Percentiles rank a stretch among this genome's conserved stretches.
Conservation (phyloP, 2,113 vertebrate genomes). For the Hymenochirus boettgeri region DNA sequence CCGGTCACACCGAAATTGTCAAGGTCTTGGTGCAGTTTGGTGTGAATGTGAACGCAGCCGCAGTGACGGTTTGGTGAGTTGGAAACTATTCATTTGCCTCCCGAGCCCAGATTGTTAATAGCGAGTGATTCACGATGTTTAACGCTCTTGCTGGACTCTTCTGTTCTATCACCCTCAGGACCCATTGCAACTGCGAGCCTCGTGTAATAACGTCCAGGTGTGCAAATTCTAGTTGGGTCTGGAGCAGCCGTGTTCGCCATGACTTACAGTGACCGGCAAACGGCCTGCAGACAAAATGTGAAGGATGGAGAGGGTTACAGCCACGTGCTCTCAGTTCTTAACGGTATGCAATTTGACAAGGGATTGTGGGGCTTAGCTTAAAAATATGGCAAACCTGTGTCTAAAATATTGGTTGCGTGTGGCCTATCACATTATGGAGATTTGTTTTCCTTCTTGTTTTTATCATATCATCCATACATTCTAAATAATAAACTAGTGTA, state of each 20-base stretch:
- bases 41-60: constrained; percentile 92
- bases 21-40: constrained; percentile 97
- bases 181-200: constrained; percentile 94
- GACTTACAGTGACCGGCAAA: constrained; percentile 97
- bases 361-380: no score
- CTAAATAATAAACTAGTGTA: no score
- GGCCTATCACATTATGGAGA: no score
- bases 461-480: no score
- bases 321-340: constrained; percentile 94
- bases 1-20: constrained; percentile 91
- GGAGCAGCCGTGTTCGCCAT: constrained; percentile 93
- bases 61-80: constrained; percentile 93
- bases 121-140: no score
- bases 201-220: constrained; percentile 95
- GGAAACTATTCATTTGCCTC: background rate
- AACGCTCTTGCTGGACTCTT: no score
- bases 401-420: no score
- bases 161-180: constrained; percentile 60
- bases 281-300: constrained; percentile 93
- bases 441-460: no score
- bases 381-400: no score
- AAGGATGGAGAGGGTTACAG: constrained; percentile 96
- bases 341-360: no score
- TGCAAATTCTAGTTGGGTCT: constrained; percentile 97
- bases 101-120: no score